phyloP scores from a whole-genome alignment of 1,140 invertebrate species.

The Scaptodrosophila lebanonensis region DNA sequence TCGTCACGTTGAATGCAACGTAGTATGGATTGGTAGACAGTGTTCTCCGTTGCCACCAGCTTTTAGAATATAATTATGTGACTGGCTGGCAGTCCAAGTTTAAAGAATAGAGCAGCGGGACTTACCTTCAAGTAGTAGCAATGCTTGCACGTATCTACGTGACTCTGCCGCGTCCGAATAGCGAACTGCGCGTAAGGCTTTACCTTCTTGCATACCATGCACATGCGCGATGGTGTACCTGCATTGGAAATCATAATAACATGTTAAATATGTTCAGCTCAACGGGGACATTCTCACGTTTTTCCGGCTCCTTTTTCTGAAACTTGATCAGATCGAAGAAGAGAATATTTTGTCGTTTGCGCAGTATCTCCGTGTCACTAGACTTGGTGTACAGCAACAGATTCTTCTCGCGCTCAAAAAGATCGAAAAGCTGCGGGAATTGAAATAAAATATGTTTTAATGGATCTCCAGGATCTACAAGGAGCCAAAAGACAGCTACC shows the following conservation, averaged over 20 bases:
- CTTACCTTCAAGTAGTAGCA: conserved; percentile 69
- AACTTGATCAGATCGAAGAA: conserved; percentile 71
- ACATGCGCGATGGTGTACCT: conserved; percentile 63
- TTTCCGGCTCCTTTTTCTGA: conserved; percentile 24
- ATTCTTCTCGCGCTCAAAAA: conserved; percentile 71
- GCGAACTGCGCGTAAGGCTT: conserved; percentile 58
- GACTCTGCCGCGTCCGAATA: conserved; percentile 62
- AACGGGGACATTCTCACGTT: conserved; percentile 28
- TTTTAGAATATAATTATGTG: conserved; percentile 11
- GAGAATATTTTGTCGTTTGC: conserved; percentile 63
- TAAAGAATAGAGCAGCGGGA: background rate
- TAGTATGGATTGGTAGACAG: conserved; percentile 78
- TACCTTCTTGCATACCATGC: conserved; percentile 69
- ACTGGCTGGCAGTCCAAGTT: too few species aligned
- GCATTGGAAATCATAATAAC: background rate
- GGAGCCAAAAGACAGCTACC: background rate
- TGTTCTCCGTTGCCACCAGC: conserved; percentile 60
- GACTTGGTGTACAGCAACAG: conserved; percentile 60
- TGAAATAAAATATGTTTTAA: background rate
- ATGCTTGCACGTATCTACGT: conserved; percentile 70
- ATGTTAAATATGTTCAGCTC: background rate
- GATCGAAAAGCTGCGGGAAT: conserved; percentile 58
- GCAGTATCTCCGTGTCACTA: conserved; percentile 57
- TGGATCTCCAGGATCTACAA: too few species aligned
- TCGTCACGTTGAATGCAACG: conserved; percentile 80